A percentile compares a stretch with the other conserved stretches of the same genome.
These are phyloP conservation scores for Hyalella azteca DNA, from an alignment of 2,888 invertebrate genomes.

Conservation along the genomic window DNA sequence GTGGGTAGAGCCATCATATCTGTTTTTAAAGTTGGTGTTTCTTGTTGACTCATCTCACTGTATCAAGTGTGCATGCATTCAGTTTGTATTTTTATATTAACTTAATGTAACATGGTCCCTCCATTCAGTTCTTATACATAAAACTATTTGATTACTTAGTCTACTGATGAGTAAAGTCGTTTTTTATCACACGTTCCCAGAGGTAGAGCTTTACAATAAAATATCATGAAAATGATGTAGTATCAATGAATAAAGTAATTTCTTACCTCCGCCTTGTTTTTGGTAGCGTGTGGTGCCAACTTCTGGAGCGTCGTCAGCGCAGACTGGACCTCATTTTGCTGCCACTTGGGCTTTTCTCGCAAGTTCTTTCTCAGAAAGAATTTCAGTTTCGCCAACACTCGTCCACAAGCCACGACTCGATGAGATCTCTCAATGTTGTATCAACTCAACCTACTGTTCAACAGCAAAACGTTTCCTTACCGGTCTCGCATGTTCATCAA, in stretches of 20 bases:
- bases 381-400: conserved; percentile 65
- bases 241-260: neutral
- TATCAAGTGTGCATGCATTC: too few species aligned
- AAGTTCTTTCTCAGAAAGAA: conserved; percentile 72
- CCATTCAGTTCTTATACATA: too few species aligned
- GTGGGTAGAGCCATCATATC: too few species aligned
- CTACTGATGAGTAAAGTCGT: too few species aligned
- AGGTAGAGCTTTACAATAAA: neutral
- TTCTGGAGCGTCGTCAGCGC: conserved; percentile 87
- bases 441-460: conserved; percentile 15
- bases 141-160: too few species aligned
- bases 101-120: too few species aligned
- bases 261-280: neutral
- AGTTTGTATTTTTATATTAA: too few species aligned
- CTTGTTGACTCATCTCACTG: too few species aligned
- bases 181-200: too few species aligned
- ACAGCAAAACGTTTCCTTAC: conserved; percentile 63
- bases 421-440: too few species aligned
- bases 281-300: conserved; percentile 85
- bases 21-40: too few species aligned
- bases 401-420: conserved; percentile 62
- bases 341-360: conserved; percentile 65
- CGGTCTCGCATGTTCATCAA: conserved; percentile 62
- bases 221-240: neutral
- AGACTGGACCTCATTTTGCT: conserved; percentile 82